These are phyloP conservation scores for Drosophila jambulina DNA, from an alignment of 1,140 invertebrate genomes.

Conservation along the genomic window DNA sequence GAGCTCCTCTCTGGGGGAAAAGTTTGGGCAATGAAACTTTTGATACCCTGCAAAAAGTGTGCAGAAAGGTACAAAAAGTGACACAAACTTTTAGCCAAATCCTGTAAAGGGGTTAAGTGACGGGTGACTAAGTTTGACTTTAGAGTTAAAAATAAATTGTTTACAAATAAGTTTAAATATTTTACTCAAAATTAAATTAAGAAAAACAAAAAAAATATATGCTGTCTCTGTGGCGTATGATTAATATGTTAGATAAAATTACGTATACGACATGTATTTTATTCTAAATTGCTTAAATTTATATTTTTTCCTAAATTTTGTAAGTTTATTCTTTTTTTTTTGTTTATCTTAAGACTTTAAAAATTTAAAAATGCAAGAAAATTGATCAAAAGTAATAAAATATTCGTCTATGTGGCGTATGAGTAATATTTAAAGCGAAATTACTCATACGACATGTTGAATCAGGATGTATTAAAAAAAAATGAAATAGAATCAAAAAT, in stretches of 20 bases:
- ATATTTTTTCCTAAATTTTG: background rate
- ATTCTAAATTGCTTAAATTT: background rate
- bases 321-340: background rate
- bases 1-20: constrained; percentile 23
- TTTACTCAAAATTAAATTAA: too few relatives aligned
- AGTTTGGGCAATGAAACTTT: constrained; percentile 5
- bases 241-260: background rate
- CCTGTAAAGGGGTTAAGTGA: too few relatives aligned
- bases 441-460: background rate
- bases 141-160: too few relatives aligned
- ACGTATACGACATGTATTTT: too few relatives aligned
- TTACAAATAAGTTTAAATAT: too few relatives aligned
- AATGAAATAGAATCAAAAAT: background rate
- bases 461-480: background rate
- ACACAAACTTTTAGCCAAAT: too few relatives aligned
- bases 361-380: background rate
- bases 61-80: too few relatives aligned
- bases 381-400: background rate
- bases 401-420: background rate
- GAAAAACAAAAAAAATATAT: too few relatives aligned
- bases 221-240: background rate
- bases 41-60: constrained; percentile 25
- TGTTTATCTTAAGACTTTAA: too few relatives aligned
- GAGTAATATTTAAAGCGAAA: background rate
- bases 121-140: too few relatives aligned